Evolutionary conservation across 2,797 vertebrate genomes (phyloP).

Genomic region (Falco cherrug): DNA sequence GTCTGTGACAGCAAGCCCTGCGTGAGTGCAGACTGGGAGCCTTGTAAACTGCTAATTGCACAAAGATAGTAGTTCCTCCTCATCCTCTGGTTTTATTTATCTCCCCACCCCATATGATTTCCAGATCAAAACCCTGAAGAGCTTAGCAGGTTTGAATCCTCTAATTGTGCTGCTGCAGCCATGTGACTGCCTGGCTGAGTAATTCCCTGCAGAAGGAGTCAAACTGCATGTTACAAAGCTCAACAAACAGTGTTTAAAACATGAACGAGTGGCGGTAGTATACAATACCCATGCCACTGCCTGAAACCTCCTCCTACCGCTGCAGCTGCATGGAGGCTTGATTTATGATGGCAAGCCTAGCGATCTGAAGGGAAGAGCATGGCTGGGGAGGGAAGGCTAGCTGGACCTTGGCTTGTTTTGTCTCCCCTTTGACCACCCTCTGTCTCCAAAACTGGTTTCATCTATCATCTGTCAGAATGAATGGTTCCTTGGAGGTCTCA

Average conservation of each 20-base stretch:
- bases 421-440: not conserved
- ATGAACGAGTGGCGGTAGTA: not conserved
- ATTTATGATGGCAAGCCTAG: not conserved
- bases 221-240: conserved; percentile 71
- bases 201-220: conserved; percentile 76
- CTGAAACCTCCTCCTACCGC: not conserved
- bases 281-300: not conserved
- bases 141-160: conserved; percentile 60
- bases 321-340: not conserved
- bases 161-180: conserved; percentile 66
- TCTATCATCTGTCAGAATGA: not conserved
- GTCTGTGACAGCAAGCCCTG: not conserved
- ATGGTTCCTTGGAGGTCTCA: not conserved
- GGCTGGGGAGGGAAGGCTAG: not conserved
- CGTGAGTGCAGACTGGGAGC: not conserved
- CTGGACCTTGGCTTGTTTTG: conserved; percentile 8
- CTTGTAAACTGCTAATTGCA: not conserved
- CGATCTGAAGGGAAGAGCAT: not conserved
- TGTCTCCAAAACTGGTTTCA: not conserved
- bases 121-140: conserved; percentile 17
- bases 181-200: conserved; percentile 63
- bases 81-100: not conserved
- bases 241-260: conserved; percentile 51
- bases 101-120: not conserved
- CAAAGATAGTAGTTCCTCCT: not conserved